Percentiles rank a stretch among this genome's conserved stretches.
Conservation (phyloP, 2,888 invertebrate genomes). For the Psylliodes chrysocephalus region DNA sequence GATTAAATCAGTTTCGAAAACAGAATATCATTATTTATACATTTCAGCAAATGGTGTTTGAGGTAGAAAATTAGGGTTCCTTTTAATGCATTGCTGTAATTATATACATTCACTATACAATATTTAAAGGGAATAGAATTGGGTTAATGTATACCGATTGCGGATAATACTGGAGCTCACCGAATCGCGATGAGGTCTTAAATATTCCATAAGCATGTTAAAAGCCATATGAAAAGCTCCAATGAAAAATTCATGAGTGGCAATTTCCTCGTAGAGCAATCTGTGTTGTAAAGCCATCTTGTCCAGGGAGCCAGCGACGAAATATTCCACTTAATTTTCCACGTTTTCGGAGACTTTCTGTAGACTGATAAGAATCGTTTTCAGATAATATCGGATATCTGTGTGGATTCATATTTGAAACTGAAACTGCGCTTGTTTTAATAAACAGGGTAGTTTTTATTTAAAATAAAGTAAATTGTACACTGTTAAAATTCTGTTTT, state of each 20-base stretch:
- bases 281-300: constrained; percentile 47
- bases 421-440: too few species aligned
- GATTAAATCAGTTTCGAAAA: too few species aligned
- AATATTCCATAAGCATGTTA: constrained; percentile 45
- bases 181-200: constrained; percentile 39
- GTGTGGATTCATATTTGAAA: not conserved
- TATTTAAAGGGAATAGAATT: constrained; percentile 26
- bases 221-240: constrained; percentile 47
- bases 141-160: constrained; percentile 40
- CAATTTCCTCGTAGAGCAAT: constrained; percentile 48
- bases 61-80: too few species aligned
- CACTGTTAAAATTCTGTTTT: too few species aligned
- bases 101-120: not conserved
- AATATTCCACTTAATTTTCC: constrained; percentile 40
- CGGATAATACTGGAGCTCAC: constrained; percentile 34
- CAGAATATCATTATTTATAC: too few species aligned
- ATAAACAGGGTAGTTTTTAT: too few species aligned
- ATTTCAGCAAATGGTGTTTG: too few species aligned
- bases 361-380: constrained; percentile 21
- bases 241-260: constrained; percentile 52
- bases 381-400: not conserved
- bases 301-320: constrained; percentile 40
- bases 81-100: not conserved
- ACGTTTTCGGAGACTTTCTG: constrained; percentile 20
- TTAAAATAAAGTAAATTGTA: too few species aligned